Conservation (phyloP, 2,888 invertebrate species). For the Liopterus haemorrhoidalis region DNA sequence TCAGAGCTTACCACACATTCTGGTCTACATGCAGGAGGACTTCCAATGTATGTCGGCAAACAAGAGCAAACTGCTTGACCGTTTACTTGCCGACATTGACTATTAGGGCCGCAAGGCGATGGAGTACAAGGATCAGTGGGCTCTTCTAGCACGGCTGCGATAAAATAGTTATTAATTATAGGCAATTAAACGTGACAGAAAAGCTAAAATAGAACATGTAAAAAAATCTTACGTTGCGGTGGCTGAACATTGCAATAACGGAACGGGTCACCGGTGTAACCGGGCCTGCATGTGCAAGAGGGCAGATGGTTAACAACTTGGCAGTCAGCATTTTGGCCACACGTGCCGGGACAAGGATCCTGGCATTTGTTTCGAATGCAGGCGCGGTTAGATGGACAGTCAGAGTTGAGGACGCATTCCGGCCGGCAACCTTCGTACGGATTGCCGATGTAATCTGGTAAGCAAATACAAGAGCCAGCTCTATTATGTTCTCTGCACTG, state of each 20-base stretch:
- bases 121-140: slow-evolving; percentile 53
- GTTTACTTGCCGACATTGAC: slow-evolving; percentile 48
- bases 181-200: too few species aligned
- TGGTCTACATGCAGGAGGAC: slow-evolving; percentile 60
- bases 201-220: too few species aligned
- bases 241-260: slow-evolving; percentile 49
- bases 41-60: slow-evolving; percentile 62
- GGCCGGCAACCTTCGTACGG: slow-evolving; percentile 52
- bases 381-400: slow-evolving; percentile 59
- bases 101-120: slow-evolving; percentile 61
- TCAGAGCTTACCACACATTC: slow-evolving; percentile 67
- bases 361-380: slow-evolving; percentile 63
- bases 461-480: slow-evolving; percentile 60
- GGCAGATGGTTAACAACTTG: slow-evolving; percentile 70
- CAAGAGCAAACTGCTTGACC: slow-evolving; percentile 60
- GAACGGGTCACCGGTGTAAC: slow-evolving; percentile 71
- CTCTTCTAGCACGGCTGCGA: too few species aligned
- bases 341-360: slow-evolving; percentile 70
- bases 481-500: slow-evolving; percentile 60
- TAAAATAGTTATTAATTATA: too few species aligned
- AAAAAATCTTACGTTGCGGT: slow-evolving; percentile 3
- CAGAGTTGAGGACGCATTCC: slow-evolving; percentile 59
- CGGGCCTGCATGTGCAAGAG: slow-evolving; percentile 61
- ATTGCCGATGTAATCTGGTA: slow-evolving; percentile 58
- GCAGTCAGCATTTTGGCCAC: slow-evolving; percentile 69